Evolutionary conservation across 2,797 vertebrate genomes (phyloP).

Genomic region (Cyclopterus lumpus): DNA sequence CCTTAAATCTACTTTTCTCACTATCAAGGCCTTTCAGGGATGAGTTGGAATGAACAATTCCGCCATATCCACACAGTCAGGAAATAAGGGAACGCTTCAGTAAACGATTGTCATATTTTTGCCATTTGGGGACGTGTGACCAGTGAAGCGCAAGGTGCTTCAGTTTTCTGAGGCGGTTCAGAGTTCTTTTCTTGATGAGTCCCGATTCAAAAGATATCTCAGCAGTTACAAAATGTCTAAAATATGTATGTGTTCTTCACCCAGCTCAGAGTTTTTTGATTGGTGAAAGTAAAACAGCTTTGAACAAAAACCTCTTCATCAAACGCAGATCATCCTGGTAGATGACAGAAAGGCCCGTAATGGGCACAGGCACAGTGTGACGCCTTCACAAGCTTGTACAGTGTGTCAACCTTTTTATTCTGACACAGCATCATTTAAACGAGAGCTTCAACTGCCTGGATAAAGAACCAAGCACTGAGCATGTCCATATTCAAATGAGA

Average conservation of each 20-base stretch:
- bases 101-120: slow-evolving; percentile 54
- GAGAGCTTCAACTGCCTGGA: slow-evolving; percentile 7
- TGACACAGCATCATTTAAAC: slow-evolving; percentile 26
- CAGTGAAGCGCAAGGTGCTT: slow-evolving; percentile 44
- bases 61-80: not conserved
- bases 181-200: slow-evolving; percentile 11
- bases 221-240: not conserved
- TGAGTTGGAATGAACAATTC: slow-evolving; percentile 28
- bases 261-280: not conserved
- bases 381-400: slow-evolving; percentile 8
- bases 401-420: slow-evolving; percentile 28
- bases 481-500: slow-evolving; percentile 44
- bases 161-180: slow-evolving; percentile 30
- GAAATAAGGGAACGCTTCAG: slow-evolving; percentile 47
- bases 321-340: slow-evolving; percentile 5
- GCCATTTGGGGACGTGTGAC: slow-evolving; percentile 29
- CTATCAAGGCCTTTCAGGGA: not conserved
- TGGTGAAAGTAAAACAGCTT: not conserved
- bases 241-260: not conserved
- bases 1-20: slow-evolving; percentile 11
- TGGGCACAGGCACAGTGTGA: slow-evolving; percentile 11
- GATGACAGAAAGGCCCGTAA: slow-evolving; percentile 20
- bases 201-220: slow-evolving; percentile 10
- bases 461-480: slow-evolving; percentile 22
- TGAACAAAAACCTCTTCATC: slow-evolving; percentile 12